Evolutionary conservation across 2,797 vertebrate species (phyloP).

Genomic region (Xenopus petersii): DNA sequence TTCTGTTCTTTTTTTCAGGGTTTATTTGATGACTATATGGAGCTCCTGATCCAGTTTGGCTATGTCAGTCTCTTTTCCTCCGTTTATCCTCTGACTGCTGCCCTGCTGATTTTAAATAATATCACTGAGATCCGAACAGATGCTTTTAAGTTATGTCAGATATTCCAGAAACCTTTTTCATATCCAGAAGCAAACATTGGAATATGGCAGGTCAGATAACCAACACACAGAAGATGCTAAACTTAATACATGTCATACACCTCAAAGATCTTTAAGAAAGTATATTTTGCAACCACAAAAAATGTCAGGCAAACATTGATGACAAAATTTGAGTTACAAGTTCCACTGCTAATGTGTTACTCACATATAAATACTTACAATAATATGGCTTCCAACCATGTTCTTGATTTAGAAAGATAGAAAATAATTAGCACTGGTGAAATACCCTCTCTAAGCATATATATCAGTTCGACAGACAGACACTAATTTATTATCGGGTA

Average conservation of each 20-base stretch:
- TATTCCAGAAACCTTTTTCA: constrained; percentile 74
- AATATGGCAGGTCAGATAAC: constrained; percentile 72
- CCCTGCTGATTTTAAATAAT: constrained; percentile 76
- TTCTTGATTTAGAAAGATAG: too few species aligned
- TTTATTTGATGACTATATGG: constrained; percentile 78
- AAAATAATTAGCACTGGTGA: too few species aligned
- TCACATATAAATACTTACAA: too few species aligned
- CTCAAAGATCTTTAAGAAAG: background rate
- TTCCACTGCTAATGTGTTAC: too few species aligned
- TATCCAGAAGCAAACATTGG: constrained; percentile 69
- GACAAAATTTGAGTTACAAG: too few species aligned
- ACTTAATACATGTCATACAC: background rate
- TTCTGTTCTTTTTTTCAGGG: constrained; percentile 58
- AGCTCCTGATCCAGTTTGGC: constrained; percentile 80
- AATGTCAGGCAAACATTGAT: too few species aligned
- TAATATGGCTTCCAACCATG: too few species aligned
- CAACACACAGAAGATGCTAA: background rate
- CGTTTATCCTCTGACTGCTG: constrained; percentile 73
- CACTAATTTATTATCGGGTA: too few species aligned
- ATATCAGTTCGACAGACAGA: too few species aligned
- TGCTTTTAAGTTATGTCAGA: constrained; percentile 75
- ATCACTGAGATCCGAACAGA: constrained; percentile 75
- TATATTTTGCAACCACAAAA: too few species aligned
- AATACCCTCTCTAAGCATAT: too few species aligned
- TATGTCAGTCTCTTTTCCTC: constrained; percentile 81